Percentiles rank a stretch among this genome's conserved stretches.
Conservation (phyloP, 1,140 invertebrate genomes). For the Leptoteleia sp. region DNA sequence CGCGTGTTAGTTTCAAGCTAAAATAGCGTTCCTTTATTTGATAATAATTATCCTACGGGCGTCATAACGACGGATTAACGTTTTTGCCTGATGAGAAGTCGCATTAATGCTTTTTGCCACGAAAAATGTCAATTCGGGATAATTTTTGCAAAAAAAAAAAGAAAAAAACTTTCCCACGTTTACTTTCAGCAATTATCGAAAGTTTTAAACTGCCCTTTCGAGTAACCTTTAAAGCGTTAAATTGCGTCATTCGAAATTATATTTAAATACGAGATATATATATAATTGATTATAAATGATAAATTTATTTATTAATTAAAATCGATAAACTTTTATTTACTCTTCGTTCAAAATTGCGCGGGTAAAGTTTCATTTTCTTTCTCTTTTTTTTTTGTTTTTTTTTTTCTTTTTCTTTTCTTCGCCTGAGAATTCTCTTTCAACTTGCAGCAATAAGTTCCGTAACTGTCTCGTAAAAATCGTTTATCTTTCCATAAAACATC, state of each 20-base stretch:
- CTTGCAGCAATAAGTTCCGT: conserved; percentile 51
- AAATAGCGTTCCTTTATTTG: conserved; percentile 75
- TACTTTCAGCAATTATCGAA: conserved; percentile 6
- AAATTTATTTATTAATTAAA: too few relatives aligned
- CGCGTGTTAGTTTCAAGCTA: conserved; percentile 70
- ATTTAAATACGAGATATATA: too few relatives aligned
- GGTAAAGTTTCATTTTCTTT: too few relatives aligned
- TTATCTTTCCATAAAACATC: conserved; percentile 62
- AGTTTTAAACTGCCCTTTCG: too few relatives aligned
- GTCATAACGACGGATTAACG: conserved; percentile 30
- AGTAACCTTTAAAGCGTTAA: too few relatives aligned
- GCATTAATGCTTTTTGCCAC: conserved; percentile 38
- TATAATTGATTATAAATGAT: too few relatives aligned
- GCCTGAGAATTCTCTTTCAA: conserved; percentile 42
- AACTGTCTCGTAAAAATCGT: conserved; percentile 61
- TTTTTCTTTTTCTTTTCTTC: conserved; percentile 21
- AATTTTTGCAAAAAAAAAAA: too few relatives aligned
- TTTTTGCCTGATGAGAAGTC: conserved; percentile 33
- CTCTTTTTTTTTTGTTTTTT: too few relatives aligned
- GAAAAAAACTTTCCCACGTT: conserved; percentile 39
- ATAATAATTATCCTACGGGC: conserved; percentile 76
- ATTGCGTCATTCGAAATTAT: too few relatives aligned
- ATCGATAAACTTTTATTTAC: conserved; percentile 28
- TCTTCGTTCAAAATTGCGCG: conserved; percentile 17
- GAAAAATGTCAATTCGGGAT: conserved; percentile 21